Base-by-base conservation (phyloP, 1,140 invertebrate genomes). In the Zaprionus camerounensis region DNA sequence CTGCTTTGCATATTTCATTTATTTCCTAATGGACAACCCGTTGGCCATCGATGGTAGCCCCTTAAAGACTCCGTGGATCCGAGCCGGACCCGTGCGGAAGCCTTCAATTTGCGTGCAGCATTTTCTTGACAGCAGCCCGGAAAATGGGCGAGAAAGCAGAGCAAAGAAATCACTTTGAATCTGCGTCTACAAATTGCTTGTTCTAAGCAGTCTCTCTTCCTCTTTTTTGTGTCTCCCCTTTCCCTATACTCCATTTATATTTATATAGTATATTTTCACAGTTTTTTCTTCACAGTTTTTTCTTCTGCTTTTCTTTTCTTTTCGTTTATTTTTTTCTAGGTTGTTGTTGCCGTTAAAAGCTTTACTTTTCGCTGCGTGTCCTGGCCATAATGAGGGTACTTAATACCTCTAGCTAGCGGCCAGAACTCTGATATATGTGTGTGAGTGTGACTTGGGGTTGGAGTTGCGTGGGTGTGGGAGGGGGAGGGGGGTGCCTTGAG, bases 341-440 rank as follows among this genome's bases (percentile, higher is more conserved):
- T 51, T 51, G 46, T 51, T 51, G 46, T 51, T 51, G 77, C 78
- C 59, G 76, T 81, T 90, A 81, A 90, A 84, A 88, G 84, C 84
- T 84, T 83, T 81, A 78, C 68, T 71, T 77, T 76, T 72, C 67
- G 70, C 76, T 84, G 83, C 88, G 88, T 91, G 88, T 88, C 84
- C 61, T 77, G 79, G 73, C 63, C 76, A 69, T 91, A 91, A 91
- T 91, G 88, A 91, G 88, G 88, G 85, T 91, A 91, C 84, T 91
- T 91, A 91, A 90, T 85, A 81, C 81, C 72, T 85, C 66, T 38
- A 51, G 22, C 46, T 46, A 46, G 41, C 41, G 41, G 71, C 72
- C 62, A 46, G 34, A 17, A 3, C 61, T 44, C 31, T 73, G 55
- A 80, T 76, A 71, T 55, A 77, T 64, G 41, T 64, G 34, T 64